Percentiles rank a stretch among this genome's conserved stretches.
These are phyloP conservation scores for Campopleginae sp. DNA, from an alignment of 2,888 invertebrate species.

Conservation along the genomic window DNA sequence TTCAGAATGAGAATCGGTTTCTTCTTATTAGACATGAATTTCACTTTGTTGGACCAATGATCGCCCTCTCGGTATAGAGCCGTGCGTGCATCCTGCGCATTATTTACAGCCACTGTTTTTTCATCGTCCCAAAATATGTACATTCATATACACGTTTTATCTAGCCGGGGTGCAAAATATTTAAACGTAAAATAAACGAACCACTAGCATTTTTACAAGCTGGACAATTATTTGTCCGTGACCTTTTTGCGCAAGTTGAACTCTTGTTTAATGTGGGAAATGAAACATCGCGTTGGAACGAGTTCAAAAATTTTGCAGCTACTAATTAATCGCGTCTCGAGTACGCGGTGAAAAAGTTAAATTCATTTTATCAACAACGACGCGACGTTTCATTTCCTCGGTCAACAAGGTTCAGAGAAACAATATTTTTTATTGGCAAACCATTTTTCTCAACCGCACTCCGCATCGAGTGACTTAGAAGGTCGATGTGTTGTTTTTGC, in stretches of 20 bases:
- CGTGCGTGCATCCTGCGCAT: constrained; percentile 67
- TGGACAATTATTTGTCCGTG: not conserved
- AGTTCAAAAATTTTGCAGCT: not conserved
- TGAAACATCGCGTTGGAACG: not conserved
- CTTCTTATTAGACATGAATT: constrained; percentile 26
- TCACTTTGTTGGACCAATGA: constrained; percentile 23
- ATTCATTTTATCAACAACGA: not conserved
- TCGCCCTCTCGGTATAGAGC: constrained; percentile 55
- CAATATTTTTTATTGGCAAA: not conserved
- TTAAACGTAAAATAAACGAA: constrained; percentile 12
- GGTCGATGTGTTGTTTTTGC: not conserved
- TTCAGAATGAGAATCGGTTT: constrained; percentile 54
- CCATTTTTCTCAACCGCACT: not conserved
- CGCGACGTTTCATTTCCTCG: not conserved
- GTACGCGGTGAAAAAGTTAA: too few species aligned
- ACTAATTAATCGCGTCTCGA: too few species aligned
- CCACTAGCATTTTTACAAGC: not conserved
- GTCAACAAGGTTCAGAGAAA: not conserved
- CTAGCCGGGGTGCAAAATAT: constrained; percentile 3
- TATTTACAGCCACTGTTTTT: constrained; percentile 60
- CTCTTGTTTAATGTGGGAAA: not conserved
- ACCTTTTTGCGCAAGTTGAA: not conserved
- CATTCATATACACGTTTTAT: constrained; percentile 31
- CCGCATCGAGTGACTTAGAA: not conserved
- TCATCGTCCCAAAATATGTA: constrained; percentile 49